Percentiles rank a stretch among this genome's conserved stretches.
Conservation (phyloP, 2,113 vertebrate genomes). For the Corynorhinus townsendii region DNA sequence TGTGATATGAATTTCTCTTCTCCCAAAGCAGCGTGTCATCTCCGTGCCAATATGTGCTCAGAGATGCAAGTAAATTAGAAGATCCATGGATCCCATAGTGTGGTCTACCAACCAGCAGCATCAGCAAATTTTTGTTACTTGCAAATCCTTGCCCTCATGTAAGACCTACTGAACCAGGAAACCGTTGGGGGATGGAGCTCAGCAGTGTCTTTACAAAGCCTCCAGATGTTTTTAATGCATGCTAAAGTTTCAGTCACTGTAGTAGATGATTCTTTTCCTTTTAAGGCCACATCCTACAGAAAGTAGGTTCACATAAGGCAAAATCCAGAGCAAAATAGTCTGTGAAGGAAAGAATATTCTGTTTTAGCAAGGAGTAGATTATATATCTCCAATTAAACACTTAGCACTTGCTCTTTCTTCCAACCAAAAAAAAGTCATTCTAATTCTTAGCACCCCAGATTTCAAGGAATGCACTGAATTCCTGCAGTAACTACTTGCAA, state of each 20-base stretch:
- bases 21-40: not conserved
- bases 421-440: not conserved
- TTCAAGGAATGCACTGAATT: not conserved
- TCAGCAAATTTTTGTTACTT: not conserved
- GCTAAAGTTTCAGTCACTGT: not conserved
- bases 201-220: not conserved
- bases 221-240: not conserved
- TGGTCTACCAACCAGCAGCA: not conserved
- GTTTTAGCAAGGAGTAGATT: not conserved
- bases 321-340: not conserved
- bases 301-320: not conserved
- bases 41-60: not conserved
- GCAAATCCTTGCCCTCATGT: not conserved
- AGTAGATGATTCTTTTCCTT: not conserved
- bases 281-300: not conserved
- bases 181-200: no score
- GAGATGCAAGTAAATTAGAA: not conserved
- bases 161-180: not conserved
- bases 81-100: not conserved
- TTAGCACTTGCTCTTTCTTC: not conserved
- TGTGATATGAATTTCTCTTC: not conserved
- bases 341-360: not conserved
- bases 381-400: not conserved
- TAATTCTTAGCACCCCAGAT: not conserved
- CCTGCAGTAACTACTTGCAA: not conserved